Evolutionary conservation across 1,140 invertebrate species (phyloP).

Genomic region (Drosophila ficusphila): DNA sequence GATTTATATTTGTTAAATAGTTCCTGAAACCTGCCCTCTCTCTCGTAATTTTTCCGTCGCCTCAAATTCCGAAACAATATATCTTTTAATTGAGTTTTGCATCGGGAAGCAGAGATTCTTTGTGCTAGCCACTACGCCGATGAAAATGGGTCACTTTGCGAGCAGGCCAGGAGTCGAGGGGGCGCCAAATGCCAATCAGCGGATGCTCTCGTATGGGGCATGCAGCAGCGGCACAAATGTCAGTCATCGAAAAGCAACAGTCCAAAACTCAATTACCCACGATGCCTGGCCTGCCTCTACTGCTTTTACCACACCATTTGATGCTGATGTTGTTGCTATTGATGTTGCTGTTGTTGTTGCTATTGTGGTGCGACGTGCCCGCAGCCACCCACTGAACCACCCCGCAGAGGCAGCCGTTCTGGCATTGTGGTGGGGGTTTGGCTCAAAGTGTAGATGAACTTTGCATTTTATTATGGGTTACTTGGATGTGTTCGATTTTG

Average conservation of each 20-base stretch:
- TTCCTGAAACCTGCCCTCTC: too few species aligned
- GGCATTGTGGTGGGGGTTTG: background rate
- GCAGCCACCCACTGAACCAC: background rate
- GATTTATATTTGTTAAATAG: too few species aligned
- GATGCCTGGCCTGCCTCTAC: slow-evolving; percentile 26
- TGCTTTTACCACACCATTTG: slow-evolving; percentile 28
- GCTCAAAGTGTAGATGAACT: too few species aligned
- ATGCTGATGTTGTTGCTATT: slow-evolving; percentile 6
- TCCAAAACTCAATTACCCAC: slow-evolving; percentile 74
- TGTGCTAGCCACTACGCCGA: slow-evolving; percentile 10
- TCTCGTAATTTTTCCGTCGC: too few species aligned
- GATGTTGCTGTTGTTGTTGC: slow-evolving; percentile 2
- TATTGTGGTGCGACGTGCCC: background rate
- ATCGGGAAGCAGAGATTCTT: slow-evolving; percentile 11
- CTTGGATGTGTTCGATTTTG: too few species aligned
- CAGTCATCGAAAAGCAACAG: slow-evolving; percentile 68
- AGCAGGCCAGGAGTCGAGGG: background rate
- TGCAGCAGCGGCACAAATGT: slow-evolving; percentile 26
- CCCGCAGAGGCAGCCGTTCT: background rate
- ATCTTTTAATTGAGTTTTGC: slow-evolving; percentile 47
- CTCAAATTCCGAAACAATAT: too few species aligned
- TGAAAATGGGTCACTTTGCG: slow-evolving; percentile 43
- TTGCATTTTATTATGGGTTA: background rate
- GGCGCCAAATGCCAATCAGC: slow-evolving; percentile 25
- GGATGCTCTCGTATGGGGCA: background rate